These are phyloP conservation scores for Sebastes paucispinis DNA, from an alignment of 2,797 vertebrate genomes.

Conservation along the genomic window DNA sequence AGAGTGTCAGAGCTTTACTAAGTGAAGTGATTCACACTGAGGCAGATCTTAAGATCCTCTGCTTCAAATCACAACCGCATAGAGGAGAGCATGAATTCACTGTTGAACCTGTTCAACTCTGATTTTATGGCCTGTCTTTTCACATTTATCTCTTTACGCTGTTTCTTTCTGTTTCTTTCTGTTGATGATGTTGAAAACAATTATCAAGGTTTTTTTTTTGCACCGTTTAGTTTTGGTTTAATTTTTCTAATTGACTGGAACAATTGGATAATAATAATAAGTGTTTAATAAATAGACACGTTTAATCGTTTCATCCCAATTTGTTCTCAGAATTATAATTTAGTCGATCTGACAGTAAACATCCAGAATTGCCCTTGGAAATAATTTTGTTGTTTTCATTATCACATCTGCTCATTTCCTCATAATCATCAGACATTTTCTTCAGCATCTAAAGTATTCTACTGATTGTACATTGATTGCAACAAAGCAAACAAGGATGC, in stretches of 20 bases:
- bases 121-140: background rate
- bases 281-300: background rate
- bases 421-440: background rate
- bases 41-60: background rate
- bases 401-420: constrained; percentile 5
- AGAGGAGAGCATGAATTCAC: background rate
- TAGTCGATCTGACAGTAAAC: background rate
- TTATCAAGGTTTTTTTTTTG: background rate
- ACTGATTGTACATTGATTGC: background rate
- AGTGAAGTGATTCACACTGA: background rate
- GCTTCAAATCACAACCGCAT: background rate
- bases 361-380: background rate
- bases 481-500: background rate
- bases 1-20: background rate
- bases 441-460: background rate
- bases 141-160: background rate
- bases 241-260: background rate
- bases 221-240: background rate
- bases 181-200: background rate
- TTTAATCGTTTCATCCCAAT: background rate
- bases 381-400: background rate
- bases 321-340: background rate
- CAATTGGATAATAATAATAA: background rate
- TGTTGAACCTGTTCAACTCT: background rate
- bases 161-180: background rate